Evolutionary conservation across 2,888 invertebrate species (phyloP).

Genomic region (Drymonia ruficornis): DNA sequence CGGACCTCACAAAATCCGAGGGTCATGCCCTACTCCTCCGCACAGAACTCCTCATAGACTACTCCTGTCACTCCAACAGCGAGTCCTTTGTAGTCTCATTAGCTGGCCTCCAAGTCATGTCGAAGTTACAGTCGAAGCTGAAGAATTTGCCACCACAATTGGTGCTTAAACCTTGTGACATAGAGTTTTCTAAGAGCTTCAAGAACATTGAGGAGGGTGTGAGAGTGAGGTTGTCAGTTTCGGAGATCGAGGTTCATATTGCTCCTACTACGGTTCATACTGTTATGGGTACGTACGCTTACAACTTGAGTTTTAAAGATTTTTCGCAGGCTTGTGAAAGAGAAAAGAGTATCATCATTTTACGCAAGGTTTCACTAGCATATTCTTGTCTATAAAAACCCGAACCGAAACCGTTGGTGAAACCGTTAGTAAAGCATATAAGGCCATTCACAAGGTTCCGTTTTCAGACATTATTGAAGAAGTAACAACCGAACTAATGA

Average conservation of each 20-base stretch:
- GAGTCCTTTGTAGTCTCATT: slow-evolving; percentile 85
- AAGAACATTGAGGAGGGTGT: slow-evolving; percentile 87
- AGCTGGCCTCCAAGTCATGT: slow-evolving; percentile 76
- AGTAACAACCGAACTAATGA: slow-evolving; percentile 65
- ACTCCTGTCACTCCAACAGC: slow-evolving; percentile 87
- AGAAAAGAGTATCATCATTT: no score
- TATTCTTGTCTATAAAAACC: no score
- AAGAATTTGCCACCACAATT: slow-evolving; percentile 83
- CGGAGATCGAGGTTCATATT: slow-evolving; percentile 88
- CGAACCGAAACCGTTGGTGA: no score
- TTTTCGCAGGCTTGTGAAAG: not conserved
- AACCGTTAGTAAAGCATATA: no score
- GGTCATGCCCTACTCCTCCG: slow-evolving; percentile 88
- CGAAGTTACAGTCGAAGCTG: slow-evolving; percentile 84
- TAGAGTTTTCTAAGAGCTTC: slow-evolving; percentile 87
- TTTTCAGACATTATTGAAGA: slow-evolving; percentile 79
- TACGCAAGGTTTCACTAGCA: no score
- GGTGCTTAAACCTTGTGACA: slow-evolving; percentile 88
- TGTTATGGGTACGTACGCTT: slow-evolving; percentile 80
- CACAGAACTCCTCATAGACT: slow-evolving; percentile 88
- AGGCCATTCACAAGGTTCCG: no score
- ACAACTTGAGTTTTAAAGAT: not conserved
- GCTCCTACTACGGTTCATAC: slow-evolving; percentile 90
- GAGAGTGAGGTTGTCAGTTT: slow-evolving; percentile 86
- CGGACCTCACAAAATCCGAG: slow-evolving; percentile 86